phyloP scores from a whole-genome alignment of 2,888 invertebrate species.

The Smittia aterrima region DNA sequence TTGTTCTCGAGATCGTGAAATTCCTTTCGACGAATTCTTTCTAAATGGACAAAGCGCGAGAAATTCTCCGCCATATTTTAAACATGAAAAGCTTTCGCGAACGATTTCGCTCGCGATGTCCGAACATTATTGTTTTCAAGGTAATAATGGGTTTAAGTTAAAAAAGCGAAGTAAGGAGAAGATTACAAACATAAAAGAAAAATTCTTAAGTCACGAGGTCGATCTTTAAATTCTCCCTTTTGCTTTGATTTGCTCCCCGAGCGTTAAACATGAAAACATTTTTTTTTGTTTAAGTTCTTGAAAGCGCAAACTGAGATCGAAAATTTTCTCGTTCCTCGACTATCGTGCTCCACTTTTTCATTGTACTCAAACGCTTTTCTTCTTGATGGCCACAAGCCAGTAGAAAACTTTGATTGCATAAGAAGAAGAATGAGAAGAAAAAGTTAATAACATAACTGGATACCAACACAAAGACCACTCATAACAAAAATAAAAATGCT shows the following conservation, averaged over 20 bases:
- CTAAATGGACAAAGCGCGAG: no score
- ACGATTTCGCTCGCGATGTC: no score
- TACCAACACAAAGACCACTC: conserved; percentile 16
- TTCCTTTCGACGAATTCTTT: no score
- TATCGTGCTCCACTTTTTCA: not conserved
- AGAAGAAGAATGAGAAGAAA: conserved; percentile 5
- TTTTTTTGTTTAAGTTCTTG: not conserved
- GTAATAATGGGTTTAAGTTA: not conserved
- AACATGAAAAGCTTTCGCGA: not conserved
- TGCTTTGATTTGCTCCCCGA: no score
- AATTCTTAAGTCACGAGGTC: no score
- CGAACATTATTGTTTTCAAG: not conserved
- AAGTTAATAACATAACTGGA: conserved; percentile 31
- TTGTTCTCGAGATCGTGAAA: not conserved
- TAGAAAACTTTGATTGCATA: not conserved
- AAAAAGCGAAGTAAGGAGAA: no score
- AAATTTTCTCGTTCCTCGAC: not conserved
- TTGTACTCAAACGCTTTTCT: not conserved
- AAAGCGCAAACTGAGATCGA: not conserved
- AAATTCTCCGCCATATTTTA: no score
- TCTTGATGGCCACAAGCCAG: conserved; percentile 18
- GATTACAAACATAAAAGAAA: no score
- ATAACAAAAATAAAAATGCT: conserved; percentile 10
- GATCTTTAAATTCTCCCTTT: no score
- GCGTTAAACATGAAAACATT: no score